Percentiles rank a stretch among this genome's conserved stretches.
Evolutionary conservation across 2,888 invertebrate species (phyloP).

Genomic region (Halictus ligatus): DNA sequence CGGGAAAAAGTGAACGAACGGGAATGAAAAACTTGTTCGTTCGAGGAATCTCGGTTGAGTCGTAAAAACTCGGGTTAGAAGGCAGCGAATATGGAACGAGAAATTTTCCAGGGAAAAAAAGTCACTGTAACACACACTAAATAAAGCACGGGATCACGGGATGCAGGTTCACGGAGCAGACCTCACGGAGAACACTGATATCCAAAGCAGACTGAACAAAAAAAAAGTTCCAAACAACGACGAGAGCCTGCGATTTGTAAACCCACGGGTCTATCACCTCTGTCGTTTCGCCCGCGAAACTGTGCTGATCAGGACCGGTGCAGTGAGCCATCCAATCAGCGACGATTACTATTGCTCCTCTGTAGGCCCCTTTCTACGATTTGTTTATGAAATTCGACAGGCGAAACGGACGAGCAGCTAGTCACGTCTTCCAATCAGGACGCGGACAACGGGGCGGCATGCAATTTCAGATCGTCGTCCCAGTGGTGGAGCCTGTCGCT

Average conservation of each 20-base stretch:
- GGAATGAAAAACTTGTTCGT: slow-evolving; percentile 58
- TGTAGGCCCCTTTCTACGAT: slow-evolving; percentile 49
- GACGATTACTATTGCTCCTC: slow-evolving; percentile 22
- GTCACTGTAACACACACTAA: slow-evolving; percentile 7
- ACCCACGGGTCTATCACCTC: slow-evolving; percentile 30
- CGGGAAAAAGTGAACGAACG: slow-evolving; percentile 75
- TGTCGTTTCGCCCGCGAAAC: slow-evolving; percentile 51
- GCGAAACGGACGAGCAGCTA: slow-evolving; percentile 78
- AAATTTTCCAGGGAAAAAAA: slow-evolving; percentile 44
- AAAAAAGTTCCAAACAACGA: slow-evolving; percentile 72
- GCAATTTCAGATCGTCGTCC: slow-evolving; percentile 33
- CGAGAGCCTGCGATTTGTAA: slow-evolving; percentile 41
- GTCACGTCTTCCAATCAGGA: slow-evolving; percentile 76
- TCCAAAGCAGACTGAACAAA: slow-evolving; percentile 57
- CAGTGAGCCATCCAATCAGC: slow-evolving; percentile 57
- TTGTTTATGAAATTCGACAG: slow-evolving; percentile 70
- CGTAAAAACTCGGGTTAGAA: slow-evolving; percentile 58
- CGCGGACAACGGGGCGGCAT: slow-evolving; percentile 55
- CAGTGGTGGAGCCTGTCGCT: slow-evolving; percentile 58
- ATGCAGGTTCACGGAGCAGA: slow-evolving; percentile 29
- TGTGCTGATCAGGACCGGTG: slow-evolving; percentile 24
- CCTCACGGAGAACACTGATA: slow-evolving; percentile 57
- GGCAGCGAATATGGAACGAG: slow-evolving; percentile 46
- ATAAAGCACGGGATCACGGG: slow-evolving; percentile 17
- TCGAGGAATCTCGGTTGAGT: slow-evolving; percentile 56